A percentile compares a stretch with the other conserved stretches of the same genome.
Conservation (phyloP, 2,888 invertebrate species). For the Pelosia muscerda region DNA sequence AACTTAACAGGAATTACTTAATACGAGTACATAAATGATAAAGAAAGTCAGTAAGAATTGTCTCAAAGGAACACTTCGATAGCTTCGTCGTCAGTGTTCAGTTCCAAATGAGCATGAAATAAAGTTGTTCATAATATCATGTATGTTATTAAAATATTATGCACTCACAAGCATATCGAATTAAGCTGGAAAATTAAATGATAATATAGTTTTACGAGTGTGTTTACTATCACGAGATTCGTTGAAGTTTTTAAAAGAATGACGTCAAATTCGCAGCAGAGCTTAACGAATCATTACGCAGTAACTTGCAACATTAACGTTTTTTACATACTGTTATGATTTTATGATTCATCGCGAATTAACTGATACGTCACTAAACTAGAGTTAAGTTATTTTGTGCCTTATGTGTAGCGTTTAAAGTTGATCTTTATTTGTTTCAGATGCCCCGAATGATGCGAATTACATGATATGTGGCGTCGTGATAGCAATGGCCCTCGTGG, state of each 20-base stretch:
- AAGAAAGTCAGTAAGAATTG: not conserved
- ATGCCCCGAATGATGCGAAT: conserved; percentile 93
- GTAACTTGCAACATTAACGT: conserved; percentile 28
- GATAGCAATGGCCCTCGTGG: conserved; percentile 94
- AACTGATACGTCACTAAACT: conserved; percentile 11
- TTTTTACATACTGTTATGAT: conserved; percentile 32
- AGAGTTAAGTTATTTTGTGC: conserved; percentile 7
- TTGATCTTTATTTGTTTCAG: conserved; percentile 87
- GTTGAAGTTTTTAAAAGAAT: conserved; percentile 27
- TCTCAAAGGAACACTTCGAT: not conserved
- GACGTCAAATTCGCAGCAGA: conserved; percentile 27
- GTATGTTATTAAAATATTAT: not conserved
- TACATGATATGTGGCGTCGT: conserved; percentile 95
- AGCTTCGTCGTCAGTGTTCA: not conserved
- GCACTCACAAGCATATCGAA: not conserved
- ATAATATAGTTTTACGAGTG: conserved; percentile 26
- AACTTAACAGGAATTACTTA: not conserved
- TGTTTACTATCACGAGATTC: conserved; percentile 27
- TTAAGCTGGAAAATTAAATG: conserved; percentile 7
- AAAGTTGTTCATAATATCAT: not conserved
- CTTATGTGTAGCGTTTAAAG: conserved; percentile 25
- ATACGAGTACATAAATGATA: not conserved
- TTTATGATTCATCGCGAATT: conserved; percentile 29
- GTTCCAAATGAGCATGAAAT: not conserved
- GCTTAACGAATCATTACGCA: conserved; percentile 28